Evolutionary conservation across 2,113 vertebrate species (phyloP).

Genomic region (Microcebus tavaratra): DNA sequence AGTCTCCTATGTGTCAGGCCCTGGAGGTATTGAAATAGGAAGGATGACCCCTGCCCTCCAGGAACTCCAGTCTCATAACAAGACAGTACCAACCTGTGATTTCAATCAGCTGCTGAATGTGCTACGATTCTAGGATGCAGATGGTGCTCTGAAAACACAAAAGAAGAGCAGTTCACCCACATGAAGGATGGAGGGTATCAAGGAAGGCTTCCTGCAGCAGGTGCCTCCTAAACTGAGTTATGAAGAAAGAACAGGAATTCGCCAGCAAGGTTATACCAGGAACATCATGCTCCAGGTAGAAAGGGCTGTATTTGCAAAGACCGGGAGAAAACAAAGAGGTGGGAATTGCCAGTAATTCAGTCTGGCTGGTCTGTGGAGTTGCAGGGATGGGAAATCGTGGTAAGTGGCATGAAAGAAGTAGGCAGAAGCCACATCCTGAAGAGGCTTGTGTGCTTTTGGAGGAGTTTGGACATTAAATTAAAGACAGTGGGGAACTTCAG

Average conservation of each 20-base stretch:
- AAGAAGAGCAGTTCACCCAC: too few species aligned
- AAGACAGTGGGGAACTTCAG: constrained; percentile 12
- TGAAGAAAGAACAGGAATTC: neutral
- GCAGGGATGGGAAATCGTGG: neutral
- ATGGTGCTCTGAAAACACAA: neutral
- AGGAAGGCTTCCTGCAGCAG: neutral
- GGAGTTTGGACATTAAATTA: neutral
- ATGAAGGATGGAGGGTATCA: neutral
- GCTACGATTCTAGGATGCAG: neutral
- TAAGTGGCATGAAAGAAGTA: neutral
- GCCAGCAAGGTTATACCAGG: neutral
- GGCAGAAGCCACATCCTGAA: neutral
- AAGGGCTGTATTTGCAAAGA: neutral
- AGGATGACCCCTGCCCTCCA: neutral
- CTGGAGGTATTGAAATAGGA: constrained; percentile 1
- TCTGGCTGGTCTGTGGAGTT: neutral
- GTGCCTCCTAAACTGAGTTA: constrained; percentile 1
- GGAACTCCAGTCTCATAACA: neutral
- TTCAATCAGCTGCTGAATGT: neutral
- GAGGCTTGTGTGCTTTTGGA: neutral
- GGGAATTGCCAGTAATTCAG: neutral
- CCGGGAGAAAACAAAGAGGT: neutral
- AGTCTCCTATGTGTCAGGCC: neutral
- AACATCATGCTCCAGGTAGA: neutral
- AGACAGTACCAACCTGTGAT: neutral